Conservation (phyloP, 37 sponge, comb jelly and placozoan genomes). For the Diacarnus erythraeanus region DNA sequence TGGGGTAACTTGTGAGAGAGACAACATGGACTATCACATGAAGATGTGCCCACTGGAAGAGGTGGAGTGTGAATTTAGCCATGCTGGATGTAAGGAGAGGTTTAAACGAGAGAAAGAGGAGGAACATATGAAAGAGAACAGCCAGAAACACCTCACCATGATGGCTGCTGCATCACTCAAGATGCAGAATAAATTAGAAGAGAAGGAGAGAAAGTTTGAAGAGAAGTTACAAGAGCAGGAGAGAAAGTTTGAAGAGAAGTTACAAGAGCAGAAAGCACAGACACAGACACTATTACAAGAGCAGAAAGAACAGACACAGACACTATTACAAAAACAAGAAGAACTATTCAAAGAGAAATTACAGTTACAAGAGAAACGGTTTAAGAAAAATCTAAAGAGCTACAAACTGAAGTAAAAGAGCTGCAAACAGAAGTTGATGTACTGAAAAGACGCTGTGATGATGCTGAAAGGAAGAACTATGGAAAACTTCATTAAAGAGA, state of each 20-base stretch:
- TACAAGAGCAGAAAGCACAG: neutral
- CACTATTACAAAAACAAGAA: neutral
- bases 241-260: neutral
- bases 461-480: neutral
- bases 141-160: neutral
- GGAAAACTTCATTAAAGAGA: slow-evolving; percentile 39
- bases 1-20: slow-evolving; percentile 1
- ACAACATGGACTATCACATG: slow-evolving; percentile 8
- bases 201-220: neutral
- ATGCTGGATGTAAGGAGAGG: neutral
- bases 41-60: slow-evolving; percentile 20
- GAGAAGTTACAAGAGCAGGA: neutral
- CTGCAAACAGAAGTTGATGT: neutral
- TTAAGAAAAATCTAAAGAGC: neutral
- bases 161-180: neutral
- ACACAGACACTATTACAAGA: neutral
- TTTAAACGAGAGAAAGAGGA: neutral
- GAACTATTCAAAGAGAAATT: neutral
- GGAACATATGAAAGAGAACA: neutral
- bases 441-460: neutral
- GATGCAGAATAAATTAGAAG: neutral
- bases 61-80: slow-evolving; percentile 41
- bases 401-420: neutral
- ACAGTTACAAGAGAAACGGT: neutral
- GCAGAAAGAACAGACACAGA: neutral